Conservation (phyloP, 2,113 vertebrate species). For the Otus sunia region DNA sequence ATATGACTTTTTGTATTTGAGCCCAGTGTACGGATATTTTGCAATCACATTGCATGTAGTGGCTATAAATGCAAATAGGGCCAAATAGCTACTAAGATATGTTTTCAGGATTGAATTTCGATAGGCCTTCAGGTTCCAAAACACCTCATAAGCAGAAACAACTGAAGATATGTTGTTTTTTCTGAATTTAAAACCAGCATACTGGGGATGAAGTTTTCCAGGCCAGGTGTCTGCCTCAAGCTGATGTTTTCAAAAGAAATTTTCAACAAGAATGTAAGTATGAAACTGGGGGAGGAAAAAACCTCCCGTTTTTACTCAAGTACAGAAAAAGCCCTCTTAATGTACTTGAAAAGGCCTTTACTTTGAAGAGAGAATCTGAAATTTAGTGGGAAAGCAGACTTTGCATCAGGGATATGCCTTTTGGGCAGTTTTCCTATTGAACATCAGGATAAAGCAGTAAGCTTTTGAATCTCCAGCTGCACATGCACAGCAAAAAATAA, state of each 20-base stretch:
- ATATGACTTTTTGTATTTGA: neutral
- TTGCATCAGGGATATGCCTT: neutral
- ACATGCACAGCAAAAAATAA: neutral
- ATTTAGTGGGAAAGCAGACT: neutral
- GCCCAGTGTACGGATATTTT: neutral
- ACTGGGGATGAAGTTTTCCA: neutral
- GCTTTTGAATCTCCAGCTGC: neutral
- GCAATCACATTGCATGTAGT: neutral
- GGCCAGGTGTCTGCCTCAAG: neutral
- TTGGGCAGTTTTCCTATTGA: neutral
- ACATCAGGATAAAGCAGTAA: neutral
- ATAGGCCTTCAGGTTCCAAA: neutral
- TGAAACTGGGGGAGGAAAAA: neutral
- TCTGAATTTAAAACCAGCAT: neutral
- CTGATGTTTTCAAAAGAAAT: neutral
- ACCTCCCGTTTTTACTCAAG: neutral
- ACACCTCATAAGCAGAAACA: neutral
- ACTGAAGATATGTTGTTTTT: neutral
- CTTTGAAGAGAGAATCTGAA: neutral
- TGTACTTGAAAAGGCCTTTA: neutral
- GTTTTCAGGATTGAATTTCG: neutral
- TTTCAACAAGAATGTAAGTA: neutral
- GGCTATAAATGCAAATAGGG: neutral
- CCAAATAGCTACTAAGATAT: neutral
- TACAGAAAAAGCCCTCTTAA: neutral